Base-by-base conservation (phyloP, 1,140 invertebrate genomes). In the Gryon sp. region DNA sequence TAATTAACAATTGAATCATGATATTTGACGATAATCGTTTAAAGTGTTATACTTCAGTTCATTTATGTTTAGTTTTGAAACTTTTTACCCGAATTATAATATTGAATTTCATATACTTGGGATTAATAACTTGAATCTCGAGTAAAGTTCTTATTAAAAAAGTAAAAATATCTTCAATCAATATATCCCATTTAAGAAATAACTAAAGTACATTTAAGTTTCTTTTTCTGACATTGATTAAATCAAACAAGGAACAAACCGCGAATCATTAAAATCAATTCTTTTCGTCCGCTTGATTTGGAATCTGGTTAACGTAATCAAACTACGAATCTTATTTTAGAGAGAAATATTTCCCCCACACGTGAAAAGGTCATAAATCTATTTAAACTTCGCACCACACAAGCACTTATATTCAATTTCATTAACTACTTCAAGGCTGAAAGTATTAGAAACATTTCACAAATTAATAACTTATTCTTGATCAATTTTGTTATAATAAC, bases 341-440 rank as follows among this genome's bases (percentile, higher is more conserved):
- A 60, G 55, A 68, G 16, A 30, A 60, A 75, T 75, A 62, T 62
- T 66, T 40, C 26, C 28, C 20, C 12, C 24, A 66, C 70, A 66
- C 60, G 70, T 57, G 40, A 68, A 75, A 66, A 60, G 45, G 40
- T 68, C 46, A 38, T 75, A 75, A 68, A 75, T 75, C 62, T 68
- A 57, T 75, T 65, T 46, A 46, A 18, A 32, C 2, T 20, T 16
- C 2, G 40, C 11, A 4, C 24, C 19, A 34, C 16, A 12, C 28
- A 34, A 68, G 14, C 22, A 18, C 32, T 24, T 28, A 22, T 55
- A 46, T 59, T n/a, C 16, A 50, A 68, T 68, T 46, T 48, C 34
- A 36, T 52, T 24, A 8, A 41, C 20, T 16, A 24, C 40, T 53
- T 32, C 4, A 12, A 40, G 34, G 14, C 14, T 20, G 8, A 30